These are phyloP conservation scores for Calvadosia cruxmelitensis DNA, from an alignment of 30 jellyfish, hydroid and myxozoan genomes.

Conservation along the genomic window DNA sequence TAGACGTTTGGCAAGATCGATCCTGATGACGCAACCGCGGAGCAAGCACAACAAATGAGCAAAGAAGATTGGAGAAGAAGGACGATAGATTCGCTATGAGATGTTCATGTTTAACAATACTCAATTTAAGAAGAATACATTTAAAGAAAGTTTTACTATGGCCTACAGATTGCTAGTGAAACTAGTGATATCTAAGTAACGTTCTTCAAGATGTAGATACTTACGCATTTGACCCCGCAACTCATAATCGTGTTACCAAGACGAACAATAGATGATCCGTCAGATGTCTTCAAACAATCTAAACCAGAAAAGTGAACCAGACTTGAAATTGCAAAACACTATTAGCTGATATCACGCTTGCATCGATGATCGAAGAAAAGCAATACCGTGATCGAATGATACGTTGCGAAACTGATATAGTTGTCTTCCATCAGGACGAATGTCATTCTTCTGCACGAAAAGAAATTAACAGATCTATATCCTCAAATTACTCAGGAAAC, in stretches of 20 bases:
- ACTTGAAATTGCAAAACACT: neutral
- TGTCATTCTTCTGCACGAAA: slow-evolving; percentile 44
- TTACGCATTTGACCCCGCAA: slow-evolving; percentile 87
- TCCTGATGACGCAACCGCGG: too few relatives aligned
- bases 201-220: neutral
- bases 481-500: too few relatives aligned
- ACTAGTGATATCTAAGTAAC: neutral
- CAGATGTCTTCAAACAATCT: slow-evolving; percentile 78
- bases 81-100: too few relatives aligned
- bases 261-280: slow-evolving; percentile 81
- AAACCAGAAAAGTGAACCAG: neutral
- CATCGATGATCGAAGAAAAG: neutral
- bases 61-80: too few relatives aligned
- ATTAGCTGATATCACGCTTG: neutral
- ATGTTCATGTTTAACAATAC: too few relatives aligned
- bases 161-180: too few relatives aligned
- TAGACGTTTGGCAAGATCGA: too few relatives aligned
- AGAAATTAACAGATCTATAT: too few relatives aligned
- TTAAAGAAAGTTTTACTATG: too few relatives aligned
- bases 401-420: slow-evolving; percentile 43
- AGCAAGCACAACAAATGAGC: too few relatives aligned
- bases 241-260: slow-evolving; percentile 77
- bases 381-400: neutral
- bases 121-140: too few relatives aligned
- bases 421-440: slow-evolving; percentile 95